Conservation (phyloP, 2,888 invertebrate genomes). For the Octodonta nipae region DNA sequence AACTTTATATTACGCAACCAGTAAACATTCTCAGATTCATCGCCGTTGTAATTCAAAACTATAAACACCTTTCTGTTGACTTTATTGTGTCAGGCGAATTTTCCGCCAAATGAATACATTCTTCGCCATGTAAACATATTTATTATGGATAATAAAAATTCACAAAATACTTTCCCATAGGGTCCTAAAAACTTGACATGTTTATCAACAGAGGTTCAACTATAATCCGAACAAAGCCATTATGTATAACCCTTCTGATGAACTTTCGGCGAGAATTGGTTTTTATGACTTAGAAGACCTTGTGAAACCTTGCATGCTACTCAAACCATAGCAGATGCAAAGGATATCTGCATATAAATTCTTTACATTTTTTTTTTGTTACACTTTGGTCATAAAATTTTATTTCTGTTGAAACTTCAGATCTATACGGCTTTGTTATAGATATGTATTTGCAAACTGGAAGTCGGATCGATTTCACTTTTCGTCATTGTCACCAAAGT, state of each 20-base stretch:
- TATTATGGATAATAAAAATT: conserved; percentile 1
- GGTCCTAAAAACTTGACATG: conserved; percentile 1
- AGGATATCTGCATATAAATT: conserved; percentile 2
- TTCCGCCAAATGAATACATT: conserved; percentile 2
- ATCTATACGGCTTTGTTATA: no score
- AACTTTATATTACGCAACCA: no score
- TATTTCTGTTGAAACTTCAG: no score
- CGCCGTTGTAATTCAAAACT: no score
- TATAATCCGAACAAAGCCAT: not conserved
- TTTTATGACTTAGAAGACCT: not conserved
- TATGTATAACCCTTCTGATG: not conserved
- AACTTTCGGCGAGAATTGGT: not conserved
- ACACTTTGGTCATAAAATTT: no score
- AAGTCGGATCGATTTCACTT: no score
- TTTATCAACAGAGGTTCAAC: conserved; percentile 1
- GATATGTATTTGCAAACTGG: no score
- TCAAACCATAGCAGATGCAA: no score
- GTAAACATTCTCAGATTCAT: no score
- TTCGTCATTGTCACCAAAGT: no score
- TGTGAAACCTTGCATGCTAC: not conserved
- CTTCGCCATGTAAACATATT: conserved; percentile 1
- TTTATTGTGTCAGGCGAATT: conserved; percentile 1
- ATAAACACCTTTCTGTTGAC: no score
- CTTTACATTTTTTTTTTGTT: not conserved
- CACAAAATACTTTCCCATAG: conserved; percentile 2